A percentile compares a stretch with the other conserved stretches of the same genome.
These are phyloP conservation scores for Prorops nasuta DNA, from an alignment of 1,140 invertebrate species.

Conservation along the genomic window DNA sequence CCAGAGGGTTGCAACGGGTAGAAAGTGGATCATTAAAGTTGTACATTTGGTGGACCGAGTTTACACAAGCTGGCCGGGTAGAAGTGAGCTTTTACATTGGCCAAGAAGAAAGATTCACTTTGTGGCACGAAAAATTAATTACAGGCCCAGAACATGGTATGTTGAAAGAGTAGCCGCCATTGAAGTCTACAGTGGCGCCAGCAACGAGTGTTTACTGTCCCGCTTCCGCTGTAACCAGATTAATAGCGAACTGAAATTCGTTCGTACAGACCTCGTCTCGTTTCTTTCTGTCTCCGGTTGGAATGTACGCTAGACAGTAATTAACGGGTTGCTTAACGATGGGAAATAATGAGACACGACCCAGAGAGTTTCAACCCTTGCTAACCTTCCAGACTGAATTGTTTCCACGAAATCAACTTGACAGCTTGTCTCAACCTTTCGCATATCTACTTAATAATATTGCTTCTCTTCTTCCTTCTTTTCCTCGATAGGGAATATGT, in stretches of 20 bases:
- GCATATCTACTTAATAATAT: too few species aligned
- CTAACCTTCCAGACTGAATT: constrained; percentile 15
- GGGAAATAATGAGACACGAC: constrained; percentile 26
- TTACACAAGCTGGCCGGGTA: too few species aligned
- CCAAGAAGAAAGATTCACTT: constrained; percentile 14
- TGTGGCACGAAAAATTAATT: constrained; percentile 31
- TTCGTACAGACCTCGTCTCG: constrained; percentile 9
- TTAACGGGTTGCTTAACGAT: constrained; percentile 28
- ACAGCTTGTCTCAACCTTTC: too few species aligned
- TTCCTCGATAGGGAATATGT: too few species aligned
- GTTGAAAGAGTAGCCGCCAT: too few species aligned
- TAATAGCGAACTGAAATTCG: constrained; percentile 36
- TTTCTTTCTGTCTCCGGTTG: constrained; percentile 8
- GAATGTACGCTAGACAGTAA: constrained; percentile 26
- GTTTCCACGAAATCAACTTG: constrained; percentile 13
- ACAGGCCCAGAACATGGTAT: constrained; percentile 2
- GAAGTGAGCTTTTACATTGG: too few species aligned
- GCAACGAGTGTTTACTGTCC: constrained; percentile 34
- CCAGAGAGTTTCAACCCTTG: constrained; percentile 7
- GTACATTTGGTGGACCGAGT: too few species aligned
- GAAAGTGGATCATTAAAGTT: too few species aligned
- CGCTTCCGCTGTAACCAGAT: constrained; percentile 33
- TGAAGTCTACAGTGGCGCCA: too few species aligned
- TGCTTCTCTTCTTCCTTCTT: too few species aligned
- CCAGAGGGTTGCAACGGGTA: too few species aligned